phyloP scores from a whole-genome alignment of 2,888 invertebrate genomes.

The Nomada hirtipes region DNA sequence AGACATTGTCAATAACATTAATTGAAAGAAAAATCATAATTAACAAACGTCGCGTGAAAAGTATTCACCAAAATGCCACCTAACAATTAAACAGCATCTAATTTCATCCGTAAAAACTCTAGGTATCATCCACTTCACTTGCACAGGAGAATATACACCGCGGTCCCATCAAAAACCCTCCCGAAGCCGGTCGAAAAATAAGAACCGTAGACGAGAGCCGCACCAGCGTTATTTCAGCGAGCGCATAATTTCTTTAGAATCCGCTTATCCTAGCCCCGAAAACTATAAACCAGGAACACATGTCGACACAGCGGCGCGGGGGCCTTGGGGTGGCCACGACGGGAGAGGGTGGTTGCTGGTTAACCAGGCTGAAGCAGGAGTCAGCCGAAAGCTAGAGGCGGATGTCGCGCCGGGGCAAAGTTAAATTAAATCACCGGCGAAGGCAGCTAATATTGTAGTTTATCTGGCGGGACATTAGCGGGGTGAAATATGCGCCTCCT shows the following conservation, averaged over 20 bases:
- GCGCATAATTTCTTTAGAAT: conserved; percentile 39
- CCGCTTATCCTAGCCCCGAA: conserved; percentile 38
- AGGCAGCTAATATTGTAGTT: conserved; percentile 84
- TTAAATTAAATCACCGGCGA: conserved; percentile 84
- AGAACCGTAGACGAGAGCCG: neutral
- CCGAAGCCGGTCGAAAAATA: neutral
- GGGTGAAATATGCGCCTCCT: conserved; percentile 82
- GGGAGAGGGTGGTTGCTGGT: conserved; percentile 29
- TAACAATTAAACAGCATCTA: too few relatives aligned
- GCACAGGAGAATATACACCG: too few relatives aligned
- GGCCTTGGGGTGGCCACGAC: neutral
- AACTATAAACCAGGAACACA: conserved; percentile 63
- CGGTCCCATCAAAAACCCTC: too few relatives aligned
- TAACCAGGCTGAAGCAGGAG: conserved; percentile 49
- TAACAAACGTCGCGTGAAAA: too few relatives aligned
- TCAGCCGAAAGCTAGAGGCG: conserved; percentile 76
- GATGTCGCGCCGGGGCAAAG: conserved; percentile 83
- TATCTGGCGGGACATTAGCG: conserved; percentile 84
- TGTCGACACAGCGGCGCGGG: conserved; percentile 39
- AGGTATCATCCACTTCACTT: too few relatives aligned
- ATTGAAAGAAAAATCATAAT: too few relatives aligned
- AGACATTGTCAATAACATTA: too few relatives aligned
- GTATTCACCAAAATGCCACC: too few relatives aligned
- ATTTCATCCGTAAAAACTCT: too few relatives aligned
- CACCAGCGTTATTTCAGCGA: neutral